These are phyloP conservation scores for Conops quadrifasciatus DNA, from an alignment of 2,888 invertebrate species.

Conservation along the genomic window DNA sequence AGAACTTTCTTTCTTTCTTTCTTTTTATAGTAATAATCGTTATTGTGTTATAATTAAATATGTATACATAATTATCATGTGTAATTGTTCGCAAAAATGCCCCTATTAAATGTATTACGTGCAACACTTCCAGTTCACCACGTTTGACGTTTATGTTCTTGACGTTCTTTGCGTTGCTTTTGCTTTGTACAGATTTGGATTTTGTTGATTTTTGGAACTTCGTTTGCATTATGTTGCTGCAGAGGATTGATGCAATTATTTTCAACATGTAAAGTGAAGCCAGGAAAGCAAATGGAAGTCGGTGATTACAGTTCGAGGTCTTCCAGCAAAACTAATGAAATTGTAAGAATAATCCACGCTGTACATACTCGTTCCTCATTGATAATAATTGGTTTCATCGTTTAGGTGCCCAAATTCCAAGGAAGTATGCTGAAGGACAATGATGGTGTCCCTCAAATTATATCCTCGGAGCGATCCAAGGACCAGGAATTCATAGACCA, in stretches of 20 bases:
- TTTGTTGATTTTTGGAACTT: neutral
- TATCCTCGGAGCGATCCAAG: conserved; percentile 39
- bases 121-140: neutral
- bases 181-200: neutral
- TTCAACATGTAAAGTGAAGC: neutral
- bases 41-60: too few species aligned
- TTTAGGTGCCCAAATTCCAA: conserved; percentile 13
- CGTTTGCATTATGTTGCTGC: neutral
- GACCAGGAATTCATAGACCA: conserved; percentile 63
- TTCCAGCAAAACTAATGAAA: conserved; percentile 10
- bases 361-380: neutral
- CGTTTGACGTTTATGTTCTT: too few species aligned
- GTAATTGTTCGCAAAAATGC: too few species aligned
- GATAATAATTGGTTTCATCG: too few species aligned
- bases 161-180: neutral
- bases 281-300: conserved; percentile 10
- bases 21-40: too few species aligned
- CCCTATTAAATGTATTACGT: neutral
- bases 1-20: too few species aligned
- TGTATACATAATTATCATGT: too few species aligned
- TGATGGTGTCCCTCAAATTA: conserved; percentile 28
- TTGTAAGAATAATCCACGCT: conserved; percentile 3
- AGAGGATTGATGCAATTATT: neutral
- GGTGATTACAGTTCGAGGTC: conserved; percentile 1
- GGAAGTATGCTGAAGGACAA: conserved; percentile 15